Conservation (phyloP, 2,888 invertebrate genomes). For the Julus scandinavius region DNA sequence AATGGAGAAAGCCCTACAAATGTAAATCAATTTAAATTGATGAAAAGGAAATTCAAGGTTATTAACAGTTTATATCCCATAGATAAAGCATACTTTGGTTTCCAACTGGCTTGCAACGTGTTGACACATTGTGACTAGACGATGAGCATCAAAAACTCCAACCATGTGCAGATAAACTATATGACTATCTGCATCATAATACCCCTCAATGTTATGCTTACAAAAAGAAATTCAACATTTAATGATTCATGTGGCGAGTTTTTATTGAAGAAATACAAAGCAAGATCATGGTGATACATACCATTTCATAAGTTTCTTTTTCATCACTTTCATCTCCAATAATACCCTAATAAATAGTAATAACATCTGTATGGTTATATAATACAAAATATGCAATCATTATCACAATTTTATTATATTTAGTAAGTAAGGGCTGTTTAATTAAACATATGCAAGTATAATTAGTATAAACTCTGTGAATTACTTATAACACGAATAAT, state of each 20-base stretch:
- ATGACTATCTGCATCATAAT: constrained; percentile 51
- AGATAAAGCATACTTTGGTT: constrained; percentile 28
- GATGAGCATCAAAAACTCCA: constrained; percentile 53
- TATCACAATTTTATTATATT: too few species aligned
- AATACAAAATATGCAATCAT: background rate
- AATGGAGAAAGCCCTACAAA: constrained; percentile 55
- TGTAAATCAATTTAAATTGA: constrained; percentile 17
- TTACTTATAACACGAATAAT: too few species aligned
- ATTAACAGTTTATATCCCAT: background rate
- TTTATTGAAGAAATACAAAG: background rate
- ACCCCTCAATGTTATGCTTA: constrained; percentile 52
- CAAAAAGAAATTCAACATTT: background rate
- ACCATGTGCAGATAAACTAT: constrained; percentile 54
- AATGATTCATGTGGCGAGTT: background rate
- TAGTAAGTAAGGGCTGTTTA: too few species aligned
- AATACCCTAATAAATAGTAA: background rate
- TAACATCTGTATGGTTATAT: background rate
- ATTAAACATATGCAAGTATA: background rate
- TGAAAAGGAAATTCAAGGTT: background rate
- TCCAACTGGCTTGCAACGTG: constrained; percentile 38
- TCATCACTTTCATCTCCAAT: background rate
- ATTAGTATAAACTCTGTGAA: too few species aligned
- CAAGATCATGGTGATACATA: background rate
- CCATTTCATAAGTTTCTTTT: constrained; percentile 36
- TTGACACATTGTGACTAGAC: constrained; percentile 44